Evolutionary conservation across 2,797 vertebrate species (phyloP).

Genomic region (Amblyopsis hoosieri): DNA sequence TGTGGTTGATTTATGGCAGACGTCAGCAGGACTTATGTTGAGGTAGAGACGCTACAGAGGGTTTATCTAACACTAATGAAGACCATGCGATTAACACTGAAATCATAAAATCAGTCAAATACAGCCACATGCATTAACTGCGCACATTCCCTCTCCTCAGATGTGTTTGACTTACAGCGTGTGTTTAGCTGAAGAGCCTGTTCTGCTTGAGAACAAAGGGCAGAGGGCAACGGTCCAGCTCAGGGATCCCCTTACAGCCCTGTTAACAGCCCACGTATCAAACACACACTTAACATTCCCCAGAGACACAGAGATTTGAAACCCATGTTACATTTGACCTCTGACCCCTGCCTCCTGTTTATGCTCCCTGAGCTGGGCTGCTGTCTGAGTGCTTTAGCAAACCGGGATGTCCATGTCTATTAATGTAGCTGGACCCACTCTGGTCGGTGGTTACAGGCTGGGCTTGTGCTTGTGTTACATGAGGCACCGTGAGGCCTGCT

Average conservation of each 20-base stretch:
- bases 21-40: too few species aligned
- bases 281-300: slow-evolving; percentile 1
- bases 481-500: slow-evolving; percentile 21
- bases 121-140: not conserved
- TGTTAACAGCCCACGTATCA: slow-evolving; percentile 10
- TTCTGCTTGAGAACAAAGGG: slow-evolving; percentile 41
- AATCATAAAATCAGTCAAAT: not conserved
- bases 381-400: slow-evolving; percentile 48
- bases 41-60: too few species aligned
- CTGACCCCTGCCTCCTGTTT: slow-evolving; percentile 19
- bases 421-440: slow-evolving; percentile 26
- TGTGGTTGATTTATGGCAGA: too few species aligned
- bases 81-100: not conserved
- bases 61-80: too few species aligned
- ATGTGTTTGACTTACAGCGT: slow-evolving; percentile 51
- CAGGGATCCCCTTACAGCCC: slow-evolving; percentile 52
- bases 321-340: slow-evolving; percentile 13
- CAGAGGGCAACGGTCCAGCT: slow-evolving; percentile 60
- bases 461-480: slow-evolving; percentile 19
- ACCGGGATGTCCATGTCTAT: slow-evolving; percentile 23
- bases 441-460: slow-evolving; percentile 4
- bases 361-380: slow-evolving; percentile 66
- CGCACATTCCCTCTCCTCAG: slow-evolving; percentile 22
- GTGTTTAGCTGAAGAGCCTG: slow-evolving; percentile 30
- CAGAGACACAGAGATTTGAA: slow-evolving; percentile 19